Evolutionary conservation across 2,797 vertebrate species (phyloP), one percentile per base, ranked within the genome.

Genomic region (Distichodus sexfasciatus): DNA sequence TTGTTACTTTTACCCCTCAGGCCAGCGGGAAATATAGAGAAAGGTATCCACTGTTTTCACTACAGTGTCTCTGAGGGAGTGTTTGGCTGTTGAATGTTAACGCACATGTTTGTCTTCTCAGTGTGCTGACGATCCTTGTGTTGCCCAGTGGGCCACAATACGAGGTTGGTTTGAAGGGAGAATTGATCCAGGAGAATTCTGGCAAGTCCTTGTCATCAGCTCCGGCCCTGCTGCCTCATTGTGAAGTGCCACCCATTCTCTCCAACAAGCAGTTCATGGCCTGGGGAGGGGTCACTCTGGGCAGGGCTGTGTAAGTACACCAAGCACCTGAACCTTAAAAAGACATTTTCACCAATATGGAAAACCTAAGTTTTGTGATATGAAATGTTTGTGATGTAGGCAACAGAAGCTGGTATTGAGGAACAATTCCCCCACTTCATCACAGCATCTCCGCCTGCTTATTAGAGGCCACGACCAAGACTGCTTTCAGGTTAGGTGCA

Each of bases 401-500:
- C 94, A 96, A 82, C 94, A 96, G 89, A 98, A 94, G 81, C 82
- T 99, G 78, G 91, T 92, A 53, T 86, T 99, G 11, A 93, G 96
- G 79, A 99, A 96, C 82, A 94, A 93, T 79, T 98, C 93, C 1
- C 44, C 86, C 1, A 86, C 75, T 44, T 43, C 76, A 70, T 86
- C 88, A 2, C 96, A 96, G 41, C 93, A 95, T 71, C 92, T 99
- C 28, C 91, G 94, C 15, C 73, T 99, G 36, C 81, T 97, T 29
- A 94, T 99, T 78, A 92, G 93, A 76, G 97, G 97, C 69, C 95
- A 94, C 76, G 97, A 99, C 86, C 96, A 96, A 75, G 96, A 99
- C 76, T 98, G 94, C 82, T 99, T 99, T 87, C 95, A 98, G 94
- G 97, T 97, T 79, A 6, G 78, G 66, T 24, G 54, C 3, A 23